Base-by-base conservation (phyloP, 2,888 invertebrate species). In the Branchellion lobata region DNA sequence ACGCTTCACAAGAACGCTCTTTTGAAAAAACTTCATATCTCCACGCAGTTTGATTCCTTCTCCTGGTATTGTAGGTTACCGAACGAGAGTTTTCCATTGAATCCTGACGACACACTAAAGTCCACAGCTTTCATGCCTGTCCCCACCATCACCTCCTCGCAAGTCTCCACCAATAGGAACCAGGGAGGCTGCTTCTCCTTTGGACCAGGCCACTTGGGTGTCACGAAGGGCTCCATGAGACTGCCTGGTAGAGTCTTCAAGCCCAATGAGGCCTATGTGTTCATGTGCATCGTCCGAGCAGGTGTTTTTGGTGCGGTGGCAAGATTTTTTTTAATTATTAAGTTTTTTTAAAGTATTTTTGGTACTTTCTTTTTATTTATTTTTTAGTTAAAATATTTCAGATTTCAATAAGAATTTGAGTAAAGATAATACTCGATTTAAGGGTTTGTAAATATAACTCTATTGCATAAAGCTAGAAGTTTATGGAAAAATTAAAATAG, bases 21-120 rank as follows among this genome's bases (percentile, higher is more conserved):
- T n/a, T n/a, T n/a, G n/a, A n/a, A n/a, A n/a, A n/a, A n/a, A n/a
- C n/a, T n/a, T n/a, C n/a, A n/a, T n/a, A n/a, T n/a, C n/a, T n/a
- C n/a, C n/a, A n/a, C n/a, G 5, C 24, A 57, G 61, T 57, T 57
- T n/a, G 61, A 57, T n/a, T 57, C 61, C 5, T 57, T 57, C n/a
- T 24, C 61, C 14, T 57, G 61, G 61, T 57, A 57, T n/a, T 57
- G 61, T 57, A 5, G 61, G 5, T n/a, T 57, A 5, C 61, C 24
- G 24, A 57, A 57, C 61, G 61, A 57, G 61, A 57, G 14, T 5
- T n/a, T 57, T 3, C 61, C 61, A 14, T n/a, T 57, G n/a, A 57
- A 57, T 5, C 61, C 61, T n/a, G 61, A 57, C 24, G 61, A n/a
- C 5, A 24, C 14, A 14, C 21, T 57, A 3, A 3, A 18, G 61